Conservation (phyloP, 2,888 invertebrate species). For the Stegophylla sp. region DNA sequence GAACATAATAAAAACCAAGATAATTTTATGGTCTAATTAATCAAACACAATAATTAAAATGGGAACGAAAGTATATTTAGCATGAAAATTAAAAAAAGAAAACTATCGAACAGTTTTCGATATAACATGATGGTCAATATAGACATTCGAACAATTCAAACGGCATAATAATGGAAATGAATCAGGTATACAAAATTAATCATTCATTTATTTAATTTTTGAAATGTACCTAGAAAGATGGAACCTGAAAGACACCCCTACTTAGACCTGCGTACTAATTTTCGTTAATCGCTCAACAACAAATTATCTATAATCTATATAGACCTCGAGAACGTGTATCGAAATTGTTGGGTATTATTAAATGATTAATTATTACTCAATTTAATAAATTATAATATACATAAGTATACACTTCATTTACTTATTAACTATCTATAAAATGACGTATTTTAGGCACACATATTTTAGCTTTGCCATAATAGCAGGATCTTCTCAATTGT, state of each 20-base stretch:
- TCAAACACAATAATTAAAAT: conserved; percentile 33
- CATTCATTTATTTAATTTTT: too few species aligned
- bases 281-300: too few species aligned
- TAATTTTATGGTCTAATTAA: conserved; percentile 51
- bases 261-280: too few species aligned
- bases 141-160: too few species aligned
- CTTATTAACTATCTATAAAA: neutral
- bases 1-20: conserved; percentile 10
- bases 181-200: too few species aligned
- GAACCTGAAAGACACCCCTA: too few species aligned
- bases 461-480: neutral
- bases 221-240: too few species aligned
- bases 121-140: neutral
- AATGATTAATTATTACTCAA: conserved; percentile 8
- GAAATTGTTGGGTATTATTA: neutral
- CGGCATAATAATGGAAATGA: too few species aligned
- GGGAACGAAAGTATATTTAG: conserved; percentile 33
- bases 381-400: neutral
- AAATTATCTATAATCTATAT: too few species aligned
- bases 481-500: conserved; percentile 1
- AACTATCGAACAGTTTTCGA: conserved; percentile 15
- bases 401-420: neutral
- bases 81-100: conserved; percentile 16
- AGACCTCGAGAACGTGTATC: conserved; percentile 5
- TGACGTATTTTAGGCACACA: neutral